Conservation (phyloP, 2,797 vertebrate species). For the Pteropus rufus region DNA sequence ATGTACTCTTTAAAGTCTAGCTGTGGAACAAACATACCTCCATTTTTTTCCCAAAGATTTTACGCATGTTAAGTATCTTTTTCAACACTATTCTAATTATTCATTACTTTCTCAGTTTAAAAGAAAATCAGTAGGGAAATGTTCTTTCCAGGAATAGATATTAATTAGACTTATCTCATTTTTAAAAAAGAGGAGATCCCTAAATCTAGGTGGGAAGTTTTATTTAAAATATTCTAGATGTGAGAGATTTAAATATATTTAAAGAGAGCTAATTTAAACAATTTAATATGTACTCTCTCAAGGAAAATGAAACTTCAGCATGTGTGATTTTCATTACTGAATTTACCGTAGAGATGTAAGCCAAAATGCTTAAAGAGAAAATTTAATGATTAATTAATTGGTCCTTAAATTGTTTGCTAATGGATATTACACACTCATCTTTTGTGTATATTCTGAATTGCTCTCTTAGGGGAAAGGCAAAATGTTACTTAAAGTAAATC, state of each 20-base stretch:
- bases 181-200: not conserved
- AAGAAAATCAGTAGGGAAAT: conserved; percentile 5
- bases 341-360: conserved; percentile 18
- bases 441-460: conserved; percentile 43
- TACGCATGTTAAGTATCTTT: not conserved
- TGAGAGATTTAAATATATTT: conserved; percentile 46
- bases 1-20: not conserved
- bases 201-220: conserved; percentile 21
- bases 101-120: conserved; percentile 38
- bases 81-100: not conserved
- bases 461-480: conserved; percentile 1
- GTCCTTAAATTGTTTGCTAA: conserved; percentile 40
- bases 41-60: not conserved
- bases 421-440: not conserved
- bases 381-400: conserved; percentile 55
- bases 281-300: not conserved
- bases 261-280: conserved; percentile 41
- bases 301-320: conserved; percentile 23
- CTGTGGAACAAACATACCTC: not conserved
- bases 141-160: not conserved
- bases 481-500: not conserved
- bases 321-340: conserved; percentile 43
- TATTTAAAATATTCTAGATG: conserved; percentile 36
- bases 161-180: not conserved
- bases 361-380: conserved; percentile 44